Conservation (phyloP, 2,797 vertebrate genomes). For the Peromyscus melanophrys region DNA sequence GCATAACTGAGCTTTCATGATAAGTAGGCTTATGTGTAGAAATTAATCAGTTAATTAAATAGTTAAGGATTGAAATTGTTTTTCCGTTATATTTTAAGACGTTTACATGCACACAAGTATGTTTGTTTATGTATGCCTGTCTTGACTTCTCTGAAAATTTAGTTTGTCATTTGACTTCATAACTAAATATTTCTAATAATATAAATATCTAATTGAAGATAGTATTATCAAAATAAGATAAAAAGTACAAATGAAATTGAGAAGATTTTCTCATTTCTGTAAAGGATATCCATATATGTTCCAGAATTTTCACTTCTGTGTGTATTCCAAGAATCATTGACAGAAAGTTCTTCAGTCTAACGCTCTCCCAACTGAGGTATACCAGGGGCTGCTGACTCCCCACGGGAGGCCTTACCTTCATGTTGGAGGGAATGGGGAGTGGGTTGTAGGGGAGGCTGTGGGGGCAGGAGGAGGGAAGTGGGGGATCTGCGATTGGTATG, state of each 20-base stretch:
- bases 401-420: too few relatives aligned
- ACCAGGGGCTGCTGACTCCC: too few relatives aligned
- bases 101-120: not conserved
- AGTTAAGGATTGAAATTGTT: not conserved
- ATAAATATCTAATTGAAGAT: not conserved
- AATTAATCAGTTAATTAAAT: not conserved
- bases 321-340: not conserved
- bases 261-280: not conserved
- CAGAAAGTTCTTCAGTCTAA: conserved; percentile 79
- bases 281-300: not conserved
- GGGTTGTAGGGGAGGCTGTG: too few relatives aligned
- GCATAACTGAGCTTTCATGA: not conserved
- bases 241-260: too few relatives aligned
- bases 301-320: not conserved
- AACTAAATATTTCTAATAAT: not conserved
- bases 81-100: not conserved
- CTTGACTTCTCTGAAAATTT: not conserved
- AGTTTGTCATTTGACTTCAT: not conserved
- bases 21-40: not conserved
- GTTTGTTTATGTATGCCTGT: not conserved
- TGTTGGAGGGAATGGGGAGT: too few relatives aligned
- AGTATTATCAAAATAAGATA: not conserved
- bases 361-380: conserved; percentile 84
- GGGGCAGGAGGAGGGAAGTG: too few relatives aligned
- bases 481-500: too few relatives aligned